Percentiles rank a stretch among this genome's conserved stretches.
phyloP scores from a whole-genome alignment of 2,888 invertebrate genomes.

The Romanomermis culicivorax region DNA sequence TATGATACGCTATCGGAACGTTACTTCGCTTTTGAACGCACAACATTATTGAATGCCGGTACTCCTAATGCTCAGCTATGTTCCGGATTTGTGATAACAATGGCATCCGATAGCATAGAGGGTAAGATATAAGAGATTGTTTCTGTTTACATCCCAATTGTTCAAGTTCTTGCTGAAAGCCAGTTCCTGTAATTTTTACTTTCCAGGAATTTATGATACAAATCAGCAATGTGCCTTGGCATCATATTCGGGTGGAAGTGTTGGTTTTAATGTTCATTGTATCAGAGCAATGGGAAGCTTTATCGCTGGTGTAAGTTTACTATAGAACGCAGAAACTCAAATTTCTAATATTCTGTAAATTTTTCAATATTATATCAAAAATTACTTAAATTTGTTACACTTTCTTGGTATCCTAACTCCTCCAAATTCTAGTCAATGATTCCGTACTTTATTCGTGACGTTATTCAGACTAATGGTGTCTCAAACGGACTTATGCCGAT shows the following conservation, averaged over 20 bases:
- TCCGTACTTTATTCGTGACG: no score
- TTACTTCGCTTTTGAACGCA: conserved; percentile 93
- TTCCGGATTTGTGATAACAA: conserved; percentile 76
- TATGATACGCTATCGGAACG: conserved; percentile 80
- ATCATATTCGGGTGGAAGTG: conserved; percentile 89
- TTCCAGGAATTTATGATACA: conserved; percentile 80
- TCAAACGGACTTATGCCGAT: conserved; percentile 90
- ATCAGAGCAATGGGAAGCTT: conserved; percentile 58
- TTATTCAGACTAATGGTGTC: conserved; percentile 53
- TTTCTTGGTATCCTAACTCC: no score
- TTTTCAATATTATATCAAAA: no score
- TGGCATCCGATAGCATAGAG: conserved; percentile 55
- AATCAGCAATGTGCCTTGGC: conserved; percentile 77
- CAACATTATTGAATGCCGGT: conserved; percentile 84
- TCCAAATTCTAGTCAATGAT: no score
- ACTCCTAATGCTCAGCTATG: conserved; percentile 75
- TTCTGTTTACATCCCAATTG: no score
- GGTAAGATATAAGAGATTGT: no score
- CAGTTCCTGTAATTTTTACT: no score
- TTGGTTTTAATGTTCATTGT: conserved; percentile 84
- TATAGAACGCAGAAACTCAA: no score
- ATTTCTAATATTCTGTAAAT: no score
- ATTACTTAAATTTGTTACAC: no score
- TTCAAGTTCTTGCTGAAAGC: no score
- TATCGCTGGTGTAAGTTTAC: no score